Percentiles rank a stretch among this genome's conserved stretches.
Conservation (phyloP, 2,888 invertebrate genomes). For the Colostygia pectinataria region DNA sequence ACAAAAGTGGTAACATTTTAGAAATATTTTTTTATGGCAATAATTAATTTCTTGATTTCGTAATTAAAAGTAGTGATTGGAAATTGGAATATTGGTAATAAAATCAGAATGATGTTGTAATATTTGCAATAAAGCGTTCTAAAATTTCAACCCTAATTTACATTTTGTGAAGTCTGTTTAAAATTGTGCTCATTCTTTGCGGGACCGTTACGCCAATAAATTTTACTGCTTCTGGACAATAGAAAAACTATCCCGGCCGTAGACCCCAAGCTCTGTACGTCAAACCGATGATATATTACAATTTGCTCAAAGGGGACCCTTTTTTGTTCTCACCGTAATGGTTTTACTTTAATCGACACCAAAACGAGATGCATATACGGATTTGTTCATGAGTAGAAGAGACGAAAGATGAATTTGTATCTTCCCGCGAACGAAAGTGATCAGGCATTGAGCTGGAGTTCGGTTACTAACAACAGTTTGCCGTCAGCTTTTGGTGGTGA, state of each 20-base stretch:
- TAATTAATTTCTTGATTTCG: no score
- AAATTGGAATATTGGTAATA: no score
- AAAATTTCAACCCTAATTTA: slow-evolving; percentile 4
- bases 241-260: slow-evolving; percentile 56
- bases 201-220: slow-evolving; percentile 73
- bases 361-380: slow-evolving; percentile 43
- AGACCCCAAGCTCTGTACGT: slow-evolving; percentile 74
- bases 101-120: no score
- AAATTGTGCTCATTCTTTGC: slow-evolving; percentile 38
- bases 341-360: slow-evolving; percentile 77
- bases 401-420: slow-evolving; percentile 57
- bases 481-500: slow-evolving; percentile 56
- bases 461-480: slow-evolving; percentile 76
- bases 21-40: no score
- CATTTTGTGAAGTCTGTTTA: slow-evolving; percentile 2
- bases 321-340: slow-evolving; percentile 82
- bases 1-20: no score
- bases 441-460: slow-evolving; percentile 66
- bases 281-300: slow-evolving; percentile 81
- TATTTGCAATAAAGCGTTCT: slow-evolving; percentile 1
- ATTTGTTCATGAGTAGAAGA: slow-evolving; percentile 41
- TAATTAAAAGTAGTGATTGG: no score
- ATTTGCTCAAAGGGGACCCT: slow-evolving; percentile 81
- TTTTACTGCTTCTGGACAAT: slow-evolving; percentile 70
- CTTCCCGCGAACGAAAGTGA: slow-evolving; percentile 75